Conservation (phyloP, 64 coral and sea anemone species). For the Catalaphyllia jardinei region DNA sequence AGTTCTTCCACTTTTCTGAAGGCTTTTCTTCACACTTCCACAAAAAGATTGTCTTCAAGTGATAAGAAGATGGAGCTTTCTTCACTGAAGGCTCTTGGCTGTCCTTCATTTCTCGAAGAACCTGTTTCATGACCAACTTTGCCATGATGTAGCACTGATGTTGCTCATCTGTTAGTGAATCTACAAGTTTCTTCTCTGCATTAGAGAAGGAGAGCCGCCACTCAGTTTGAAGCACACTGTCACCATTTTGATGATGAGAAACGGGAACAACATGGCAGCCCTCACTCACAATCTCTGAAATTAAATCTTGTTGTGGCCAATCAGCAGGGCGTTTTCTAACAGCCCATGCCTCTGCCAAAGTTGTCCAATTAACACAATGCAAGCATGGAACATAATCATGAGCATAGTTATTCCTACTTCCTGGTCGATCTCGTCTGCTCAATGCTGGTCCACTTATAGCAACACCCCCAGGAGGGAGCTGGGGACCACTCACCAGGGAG, state of each 20-base stretch:
- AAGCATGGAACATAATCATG: conserved; percentile 58
- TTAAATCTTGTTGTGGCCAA: conserved; percentile 23
- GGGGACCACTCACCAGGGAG: conserved; percentile 46
- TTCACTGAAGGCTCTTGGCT: neutral
- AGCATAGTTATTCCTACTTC: conserved; percentile 23
- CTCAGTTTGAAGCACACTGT: neutral
- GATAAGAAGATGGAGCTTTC: conserved; percentile 47
- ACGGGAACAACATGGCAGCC: conserved; percentile 49
- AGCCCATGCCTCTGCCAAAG: conserved; percentile 11
- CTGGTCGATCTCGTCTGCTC: conserved; percentile 47
- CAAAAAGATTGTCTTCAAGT: conserved; percentile 48
- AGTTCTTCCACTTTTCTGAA: conserved; percentile 27
- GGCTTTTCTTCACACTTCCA: conserved; percentile 59
- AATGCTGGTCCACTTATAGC: conserved; percentile 35
- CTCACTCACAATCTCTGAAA: conserved; percentile 35
- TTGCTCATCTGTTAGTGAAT: conserved; percentile 39
- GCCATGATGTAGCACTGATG: conserved; percentile 40
- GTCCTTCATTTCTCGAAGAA: conserved; percentile 39
- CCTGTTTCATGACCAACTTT: conserved; percentile 62
- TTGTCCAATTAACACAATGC: conserved; percentile 38
- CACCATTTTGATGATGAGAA: neutral
- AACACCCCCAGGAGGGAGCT: conserved; percentile 33
- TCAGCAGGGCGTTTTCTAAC: conserved; percentile 20
- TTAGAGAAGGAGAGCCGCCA: conserved; percentile 49
- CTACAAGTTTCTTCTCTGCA: conserved; percentile 42